Conservation (phyloP, 2,888 invertebrate species). For the Drosophila setosimentum region DNA sequence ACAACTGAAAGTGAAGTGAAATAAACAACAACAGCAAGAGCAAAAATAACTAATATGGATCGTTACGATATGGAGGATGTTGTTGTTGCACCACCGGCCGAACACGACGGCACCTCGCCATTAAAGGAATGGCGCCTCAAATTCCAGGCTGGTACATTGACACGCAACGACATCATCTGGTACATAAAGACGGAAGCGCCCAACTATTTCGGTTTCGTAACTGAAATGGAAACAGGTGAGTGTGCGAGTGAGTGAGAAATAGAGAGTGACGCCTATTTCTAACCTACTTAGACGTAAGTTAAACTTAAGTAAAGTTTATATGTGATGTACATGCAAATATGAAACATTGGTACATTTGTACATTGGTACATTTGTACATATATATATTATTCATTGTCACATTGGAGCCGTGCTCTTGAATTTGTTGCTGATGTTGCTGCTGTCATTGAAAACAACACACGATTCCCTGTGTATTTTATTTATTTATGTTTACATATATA, state of each 20-base stretch:
- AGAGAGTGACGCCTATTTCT: neutral
- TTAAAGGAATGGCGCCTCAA: slow-evolving; percentile 85
- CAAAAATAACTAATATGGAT: slow-evolving; percentile 67
- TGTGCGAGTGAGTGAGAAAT: slow-evolving; percentile 35
- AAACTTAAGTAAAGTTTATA: neutral
- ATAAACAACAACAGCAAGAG: slow-evolving; percentile 8
- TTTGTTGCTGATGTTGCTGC: slow-evolving; percentile 28
- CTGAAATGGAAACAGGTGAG: slow-evolving; percentile 83
- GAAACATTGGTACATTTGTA: neutral
- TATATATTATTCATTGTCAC: neutral
- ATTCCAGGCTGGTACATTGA: slow-evolving; percentile 82
- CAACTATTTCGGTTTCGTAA: slow-evolving; percentile 83
- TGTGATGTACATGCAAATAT: neutral
- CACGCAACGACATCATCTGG: slow-evolving; percentile 81
- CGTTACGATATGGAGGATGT: slow-evolving; percentile 82
- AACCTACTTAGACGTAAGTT: slow-evolving; percentile 1
- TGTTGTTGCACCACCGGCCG: slow-evolving; percentile 71
- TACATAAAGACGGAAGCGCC: slow-evolving; percentile 83
- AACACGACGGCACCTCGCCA: slow-evolving; percentile 69
- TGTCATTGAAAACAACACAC: slow-evolving; percentile 44
- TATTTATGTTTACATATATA: neutral
- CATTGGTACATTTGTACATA: neutral
- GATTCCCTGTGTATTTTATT: slow-evolving; percentile 9
- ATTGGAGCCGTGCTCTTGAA: slow-evolving; percentile 42
- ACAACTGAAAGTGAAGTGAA: slow-evolving; percentile 10